Percentiles rank a stretch among this genome's conserved stretches.
These are phyloP conservation scores for Liopterus haemorrhoidalis DNA, from an alignment of 2,888 invertebrate genomes.

Conservation along the genomic window DNA sequence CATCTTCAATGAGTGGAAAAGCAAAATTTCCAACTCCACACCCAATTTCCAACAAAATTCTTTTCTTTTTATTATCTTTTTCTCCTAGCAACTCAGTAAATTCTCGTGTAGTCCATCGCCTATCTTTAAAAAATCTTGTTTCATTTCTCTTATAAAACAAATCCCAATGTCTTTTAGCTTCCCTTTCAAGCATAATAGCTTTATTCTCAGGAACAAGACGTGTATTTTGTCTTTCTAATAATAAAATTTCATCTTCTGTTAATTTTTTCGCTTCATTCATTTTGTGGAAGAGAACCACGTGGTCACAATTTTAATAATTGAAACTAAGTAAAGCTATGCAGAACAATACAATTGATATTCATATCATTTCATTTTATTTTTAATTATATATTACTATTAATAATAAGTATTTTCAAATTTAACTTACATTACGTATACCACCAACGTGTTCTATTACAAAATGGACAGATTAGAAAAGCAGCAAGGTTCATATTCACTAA, in stretches of 20 bases:
- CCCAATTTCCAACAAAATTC: constrained; percentile 72
- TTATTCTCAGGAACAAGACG: constrained; percentile 65
- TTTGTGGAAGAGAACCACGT: too few species aligned
- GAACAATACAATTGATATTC: too few species aligned
- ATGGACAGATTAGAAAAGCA: too few species aligned
- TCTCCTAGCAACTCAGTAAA: constrained; percentile 71
- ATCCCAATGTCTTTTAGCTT: constrained; percentile 91
- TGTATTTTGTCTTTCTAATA: constrained; percentile 63
- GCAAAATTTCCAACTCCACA: constrained; percentile 97
- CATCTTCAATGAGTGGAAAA: constrained; percentile 81
- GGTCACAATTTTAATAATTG: too few species aligned
- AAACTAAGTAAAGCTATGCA: too few species aligned
- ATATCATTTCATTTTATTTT: too few species aligned
- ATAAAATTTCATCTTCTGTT: constrained; percentile 55
- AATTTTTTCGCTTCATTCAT: too few species aligned
- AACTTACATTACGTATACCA: too few species aligned
- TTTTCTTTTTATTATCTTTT: constrained; percentile 47
- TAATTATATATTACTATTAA: too few species aligned
- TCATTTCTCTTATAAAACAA: constrained; percentile 94
- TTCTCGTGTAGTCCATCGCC: constrained; percentile 95
- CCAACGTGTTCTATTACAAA: too few species aligned
- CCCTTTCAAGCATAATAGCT: constrained; percentile 69
- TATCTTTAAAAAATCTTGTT: constrained; percentile 87
- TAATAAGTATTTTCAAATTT: too few species aligned
- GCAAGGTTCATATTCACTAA: too few species aligned